Base-by-base conservation (phyloP, 2,797 vertebrate genomes). In the Hipposideros larvatus region DNA sequence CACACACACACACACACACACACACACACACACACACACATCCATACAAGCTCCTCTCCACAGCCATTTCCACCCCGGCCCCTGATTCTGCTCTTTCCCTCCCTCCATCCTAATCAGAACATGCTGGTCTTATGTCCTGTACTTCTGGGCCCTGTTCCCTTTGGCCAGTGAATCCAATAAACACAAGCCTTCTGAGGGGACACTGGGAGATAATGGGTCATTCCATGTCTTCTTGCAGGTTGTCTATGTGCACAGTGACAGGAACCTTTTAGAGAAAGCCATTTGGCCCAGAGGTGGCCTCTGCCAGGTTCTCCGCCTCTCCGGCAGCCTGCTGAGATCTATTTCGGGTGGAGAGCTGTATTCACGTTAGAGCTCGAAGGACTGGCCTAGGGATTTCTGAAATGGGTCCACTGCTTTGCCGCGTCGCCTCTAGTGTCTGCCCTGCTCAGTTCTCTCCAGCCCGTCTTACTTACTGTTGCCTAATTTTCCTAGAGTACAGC, bases 191-290 rank as follows among this genome's bases (percentile, higher is more conserved):
- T n/a, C 26, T 34, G 31, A 65, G 71, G 77, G 34, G 24, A 37
- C n/a, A 3, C 22, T 11, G 31, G 34, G 28, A 37, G 46, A 14
- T 2, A 51, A 41, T 0, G 11, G 43, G 21, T 34, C 8, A 34
- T 61, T 55, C 37, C 53, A 7, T n/a, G 68, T 34, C 48, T 59
- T 13, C 84, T 48, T 13, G 22, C 15, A 4, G 57, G 37, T 73
- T 65, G 34, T 11, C 24, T 7, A 15, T 3, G 18, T 5, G 19
- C 48, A 21, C 24, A 18, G 8, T 0, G 9, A 10, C 41, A 78
- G 70, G 15, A 46, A 18, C 13, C 55, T 51, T 84, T 59, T 22
- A 43, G 43, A 94, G 43, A 87, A 24, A 55, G 46, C 71, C 41
- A 2, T 66, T 65, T 57, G 43, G 43, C 41, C 37, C 73, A 15